These are phyloP conservation scores for Megalops cyprinoides DNA, from an alignment of 2,797 vertebrate genomes.

Conservation along the genomic window DNA sequence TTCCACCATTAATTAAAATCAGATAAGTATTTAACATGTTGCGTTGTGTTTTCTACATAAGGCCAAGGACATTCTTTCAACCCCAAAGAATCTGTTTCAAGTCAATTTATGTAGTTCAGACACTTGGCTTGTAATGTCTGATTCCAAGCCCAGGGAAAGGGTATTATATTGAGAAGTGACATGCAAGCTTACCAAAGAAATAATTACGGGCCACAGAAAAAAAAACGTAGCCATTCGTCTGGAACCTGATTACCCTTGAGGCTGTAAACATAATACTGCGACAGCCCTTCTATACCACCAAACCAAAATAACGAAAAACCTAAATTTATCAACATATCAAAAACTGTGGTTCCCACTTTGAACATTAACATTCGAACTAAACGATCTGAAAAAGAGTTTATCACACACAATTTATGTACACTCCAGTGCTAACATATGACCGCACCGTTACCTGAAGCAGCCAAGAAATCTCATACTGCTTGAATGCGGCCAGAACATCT, in stretches of 20 bases:
- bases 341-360: slow-evolving; percentile 27
- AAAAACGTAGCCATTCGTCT: slow-evolving; percentile 17
- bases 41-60: slow-evolving; percentile 53
- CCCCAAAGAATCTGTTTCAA: slow-evolving; percentile 67
- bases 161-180: slow-evolving; percentile 50
- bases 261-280: background rate
- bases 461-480: slow-evolving; percentile 17
- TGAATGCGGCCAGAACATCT: slow-evolving; percentile 7
- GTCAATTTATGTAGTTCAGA: slow-evolving; percentile 64
- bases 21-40: slow-evolving; percentile 62
- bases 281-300: background rate
- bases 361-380: slow-evolving; percentile 22
- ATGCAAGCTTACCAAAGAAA: slow-evolving; percentile 31
- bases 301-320: slow-evolving; percentile 5
- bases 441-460: slow-evolving; percentile 16
- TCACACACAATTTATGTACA: background rate
- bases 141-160: slow-evolving; percentile 65
- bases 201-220: slow-evolving; percentile 23
- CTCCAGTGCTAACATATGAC: slow-evolving; percentile 28
- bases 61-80: slow-evolving; percentile 70
- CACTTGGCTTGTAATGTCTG: slow-evolving; percentile 65
- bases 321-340: slow-evolving; percentile 12
- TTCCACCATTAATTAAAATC: slow-evolving; percentile 70
- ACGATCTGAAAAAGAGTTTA: slow-evolving; percentile 13
- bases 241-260: slow-evolving; percentile 25